Evolutionary conservation across 2,797 vertebrate species (phyloP), one percentile per base, ranked within the genome.

Genomic region (Halcyon badia): DNA sequence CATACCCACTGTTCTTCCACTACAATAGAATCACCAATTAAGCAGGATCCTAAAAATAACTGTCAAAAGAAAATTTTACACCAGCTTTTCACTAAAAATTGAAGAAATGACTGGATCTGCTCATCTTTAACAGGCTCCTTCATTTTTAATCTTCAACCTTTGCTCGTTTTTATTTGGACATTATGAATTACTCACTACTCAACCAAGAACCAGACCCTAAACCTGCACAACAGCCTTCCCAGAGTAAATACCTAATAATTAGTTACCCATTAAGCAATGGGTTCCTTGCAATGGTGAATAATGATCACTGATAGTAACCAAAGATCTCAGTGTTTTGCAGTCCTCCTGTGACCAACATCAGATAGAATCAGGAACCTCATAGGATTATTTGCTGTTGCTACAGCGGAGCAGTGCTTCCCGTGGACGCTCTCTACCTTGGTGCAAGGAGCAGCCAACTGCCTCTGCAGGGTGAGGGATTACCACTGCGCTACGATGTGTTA

Each of bases 181-280:
- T 25, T 69, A 57, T 0, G 0, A 83, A 35, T 15, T 42, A 3
- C 16, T 69, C 12, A 17, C 26, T 35, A 33, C 35, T 39, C 24
- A 28, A 13, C 28, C 30, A 51, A 35, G 35, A 73, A 21, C 5
- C 31, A 70, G 31, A 51, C 22, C n/a, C n/a, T n/a, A 42, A 20
- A 62, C 62, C 16, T 70, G 20, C 46, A 20, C 14, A 64, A 11
- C 2, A 56, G 35, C 17, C n/a, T n/a, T 81, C 33, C 18, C 20
- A 37, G 39, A 77, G 18, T 21, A 35, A 37, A 26, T 28, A 5
- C 30, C 15, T 17, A n/a, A 21, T 41, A 25, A 31, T 5, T 5
- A 20, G 10, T 52, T 62, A 39, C 8, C 8, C n/a, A 9, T 58
- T 33, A 15, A 42, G 42, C 16, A 75, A 24, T 6, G 6, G 37